Evolutionary conservation across 1,140 invertebrate genomes (phyloP).

Genomic region (Scaptomyza pallida): DNA sequence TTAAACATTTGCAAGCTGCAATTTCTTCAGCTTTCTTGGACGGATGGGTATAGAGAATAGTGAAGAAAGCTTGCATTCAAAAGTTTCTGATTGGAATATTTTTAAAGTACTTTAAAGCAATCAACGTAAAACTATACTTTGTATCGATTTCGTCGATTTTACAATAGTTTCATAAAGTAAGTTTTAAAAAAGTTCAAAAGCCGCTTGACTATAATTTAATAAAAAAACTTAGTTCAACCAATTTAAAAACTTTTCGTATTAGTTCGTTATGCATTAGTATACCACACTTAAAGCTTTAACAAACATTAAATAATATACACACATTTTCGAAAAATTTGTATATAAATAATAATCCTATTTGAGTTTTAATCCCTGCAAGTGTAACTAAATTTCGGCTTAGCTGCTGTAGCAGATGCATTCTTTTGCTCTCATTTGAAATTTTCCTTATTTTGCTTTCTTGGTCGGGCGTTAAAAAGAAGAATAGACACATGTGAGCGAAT

Average conservation of each 20-base stretch:
- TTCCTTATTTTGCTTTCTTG: constrained; percentile 5
- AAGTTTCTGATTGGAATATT: no score
- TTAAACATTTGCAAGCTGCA: constrained; percentile 8
- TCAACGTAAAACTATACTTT: no score
- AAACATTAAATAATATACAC: no score
- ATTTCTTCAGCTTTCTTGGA: constrained; percentile 11
- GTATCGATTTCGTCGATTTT: no score
- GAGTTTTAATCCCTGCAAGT: background rate
- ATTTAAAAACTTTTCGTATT: no score
- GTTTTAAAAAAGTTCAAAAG: no score
- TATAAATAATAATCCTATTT: background rate
- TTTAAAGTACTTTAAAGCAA: no score
- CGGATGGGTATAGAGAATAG: background rate
- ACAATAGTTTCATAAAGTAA: no score
- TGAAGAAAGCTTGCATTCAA: background rate
- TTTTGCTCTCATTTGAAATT: constrained; percentile 27
- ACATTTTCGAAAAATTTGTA: background rate
- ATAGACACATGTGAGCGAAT: constrained; percentile 63
- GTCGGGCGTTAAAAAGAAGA: constrained; percentile 52
- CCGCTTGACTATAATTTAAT: no score
- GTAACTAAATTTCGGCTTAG: constrained; percentile 2
- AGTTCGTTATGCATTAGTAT: no score
- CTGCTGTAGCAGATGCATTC: background rate
- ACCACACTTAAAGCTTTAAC: no score
- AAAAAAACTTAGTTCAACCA: no score